A percentile compares a stretch with the other conserved stretches of the same genome.
phyloP scores from a whole-genome alignment of 2,888 invertebrate genomes.

The Cerastoderma edule region DNA sequence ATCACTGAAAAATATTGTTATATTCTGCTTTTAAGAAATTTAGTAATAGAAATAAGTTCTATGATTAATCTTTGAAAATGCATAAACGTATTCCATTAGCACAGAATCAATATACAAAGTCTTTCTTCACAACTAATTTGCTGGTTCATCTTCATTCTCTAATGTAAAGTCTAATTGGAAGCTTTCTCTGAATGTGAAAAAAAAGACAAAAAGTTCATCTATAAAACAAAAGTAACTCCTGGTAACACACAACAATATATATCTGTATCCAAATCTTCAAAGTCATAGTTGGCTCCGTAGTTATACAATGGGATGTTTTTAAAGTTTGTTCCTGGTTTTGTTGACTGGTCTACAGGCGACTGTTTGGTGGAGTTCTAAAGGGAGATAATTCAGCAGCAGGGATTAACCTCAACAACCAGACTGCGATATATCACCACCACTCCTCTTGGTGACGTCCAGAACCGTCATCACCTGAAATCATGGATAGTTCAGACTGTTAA shows the following conservation, averaged over 20 bases:
- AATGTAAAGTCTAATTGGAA: no score
- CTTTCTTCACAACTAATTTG: no score
- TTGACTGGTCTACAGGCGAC: slow-evolving; percentile 21
- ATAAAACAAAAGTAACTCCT: background rate
- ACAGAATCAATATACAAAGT: no score
- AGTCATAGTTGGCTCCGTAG: no score
- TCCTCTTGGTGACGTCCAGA: slow-evolving; percentile 94
- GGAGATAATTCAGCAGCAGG: slow-evolving; percentile 69
- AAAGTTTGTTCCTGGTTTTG: background rate
- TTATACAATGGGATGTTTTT: no score
- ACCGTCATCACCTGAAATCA: slow-evolving; percentile 90
- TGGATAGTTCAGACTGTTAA: no score
- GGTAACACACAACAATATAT: background rate
- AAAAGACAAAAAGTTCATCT: background rate
- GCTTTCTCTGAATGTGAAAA: background rate
- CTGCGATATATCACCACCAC: slow-evolving; percentile 94
- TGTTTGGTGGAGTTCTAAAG: slow-evolving; percentile 36
- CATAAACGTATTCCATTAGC: no score
- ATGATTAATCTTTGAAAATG: no score
- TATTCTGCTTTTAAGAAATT: background rate
- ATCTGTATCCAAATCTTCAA: background rate
- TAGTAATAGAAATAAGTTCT: no score
- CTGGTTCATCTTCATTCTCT: no score
- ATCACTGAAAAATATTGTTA: background rate
- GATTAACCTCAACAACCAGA: slow-evolving; percentile 97